phyloP scores from a whole-genome alignment of 2,113 vertebrate genomes.

The Tychaedon coryphoeus region DNA sequence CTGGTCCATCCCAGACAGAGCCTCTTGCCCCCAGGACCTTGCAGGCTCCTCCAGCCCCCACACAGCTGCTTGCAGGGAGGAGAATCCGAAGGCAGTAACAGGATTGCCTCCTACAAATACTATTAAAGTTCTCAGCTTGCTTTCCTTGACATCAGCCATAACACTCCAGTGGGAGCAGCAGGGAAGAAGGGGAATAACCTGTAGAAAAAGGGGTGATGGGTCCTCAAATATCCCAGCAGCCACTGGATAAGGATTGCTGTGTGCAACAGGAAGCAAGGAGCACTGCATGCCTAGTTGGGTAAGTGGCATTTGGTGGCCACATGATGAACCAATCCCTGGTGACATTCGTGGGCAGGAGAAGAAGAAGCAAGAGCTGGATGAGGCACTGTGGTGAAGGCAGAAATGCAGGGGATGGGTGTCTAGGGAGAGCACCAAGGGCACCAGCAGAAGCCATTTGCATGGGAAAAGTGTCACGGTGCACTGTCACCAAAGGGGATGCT shows the following conservation, averaged over 20 bases:
- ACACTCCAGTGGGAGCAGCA: neutral
- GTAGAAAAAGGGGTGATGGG: neutral
- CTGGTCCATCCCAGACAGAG: neutral
- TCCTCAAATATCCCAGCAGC: accelerated
- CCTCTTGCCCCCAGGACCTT: neutral
- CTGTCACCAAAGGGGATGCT: neutral
- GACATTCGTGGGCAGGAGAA: neutral
- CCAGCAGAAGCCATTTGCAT: neutral
- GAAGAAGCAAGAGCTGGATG: neutral
- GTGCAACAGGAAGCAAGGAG: neutral
- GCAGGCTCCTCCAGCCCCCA: neutral
- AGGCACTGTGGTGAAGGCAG: neutral
- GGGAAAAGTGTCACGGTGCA: accelerated
- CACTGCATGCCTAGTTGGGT: too few relatives aligned
- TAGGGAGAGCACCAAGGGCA: neutral
- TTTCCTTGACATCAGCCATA: conserved; percentile 18
- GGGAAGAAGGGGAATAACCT: neutral
- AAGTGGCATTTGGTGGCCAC: neutral
- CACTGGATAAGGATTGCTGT: neutral
- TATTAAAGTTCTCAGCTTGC: conserved; percentile 14
- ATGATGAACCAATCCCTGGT: neutral
- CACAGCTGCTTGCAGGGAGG: neutral
- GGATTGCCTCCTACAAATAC: conserved; percentile 41
- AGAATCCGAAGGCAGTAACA: neutral
- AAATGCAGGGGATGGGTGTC: neutral